Conservation (phyloP, 92 coral and sea anemone genomes). For the Parazoanthus atlanticus region DNA sequence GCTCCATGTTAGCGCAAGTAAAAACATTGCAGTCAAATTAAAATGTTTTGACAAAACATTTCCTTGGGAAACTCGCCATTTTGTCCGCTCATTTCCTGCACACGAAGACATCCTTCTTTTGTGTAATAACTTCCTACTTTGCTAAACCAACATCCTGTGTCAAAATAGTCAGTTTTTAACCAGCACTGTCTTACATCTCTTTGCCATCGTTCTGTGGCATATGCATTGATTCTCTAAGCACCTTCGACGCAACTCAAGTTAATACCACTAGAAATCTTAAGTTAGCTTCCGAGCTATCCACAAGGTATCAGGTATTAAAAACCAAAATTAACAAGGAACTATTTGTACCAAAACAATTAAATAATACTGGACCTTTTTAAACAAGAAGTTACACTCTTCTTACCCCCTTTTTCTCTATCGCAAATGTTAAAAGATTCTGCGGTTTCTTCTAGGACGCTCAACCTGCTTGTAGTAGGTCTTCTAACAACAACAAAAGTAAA, state of each 20-base stretch:
- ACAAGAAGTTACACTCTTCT: background rate
- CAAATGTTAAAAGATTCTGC: constrained; percentile 16
- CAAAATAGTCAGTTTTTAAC: background rate
- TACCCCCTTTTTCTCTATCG: background rate
- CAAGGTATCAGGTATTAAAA: background rate
- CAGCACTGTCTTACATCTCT: background rate
- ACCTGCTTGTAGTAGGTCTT: background rate
- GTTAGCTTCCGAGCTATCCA: background rate
- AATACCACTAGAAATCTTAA: background rate
- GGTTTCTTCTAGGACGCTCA: constrained; percentile 8
- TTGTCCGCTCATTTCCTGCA: background rate
- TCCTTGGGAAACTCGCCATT: background rate
- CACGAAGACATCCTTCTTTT: background rate
- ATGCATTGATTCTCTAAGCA: background rate
- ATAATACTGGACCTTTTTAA: background rate
- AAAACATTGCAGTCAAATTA: background rate
- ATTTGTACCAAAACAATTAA: background rate
- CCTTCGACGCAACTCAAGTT: background rate
- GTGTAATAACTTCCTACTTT: background rate
- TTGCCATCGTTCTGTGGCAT: background rate
- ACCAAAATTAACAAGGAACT: background rate
- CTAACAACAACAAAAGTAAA: background rate
- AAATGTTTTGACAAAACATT: background rate
- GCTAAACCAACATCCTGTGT: background rate
- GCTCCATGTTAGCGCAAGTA: background rate